Evolutionary conservation across 1,140 invertebrate species (phyloP), one percentile per base, ranked within the genome.

Genomic region (Colletes latitarsis): DNA sequence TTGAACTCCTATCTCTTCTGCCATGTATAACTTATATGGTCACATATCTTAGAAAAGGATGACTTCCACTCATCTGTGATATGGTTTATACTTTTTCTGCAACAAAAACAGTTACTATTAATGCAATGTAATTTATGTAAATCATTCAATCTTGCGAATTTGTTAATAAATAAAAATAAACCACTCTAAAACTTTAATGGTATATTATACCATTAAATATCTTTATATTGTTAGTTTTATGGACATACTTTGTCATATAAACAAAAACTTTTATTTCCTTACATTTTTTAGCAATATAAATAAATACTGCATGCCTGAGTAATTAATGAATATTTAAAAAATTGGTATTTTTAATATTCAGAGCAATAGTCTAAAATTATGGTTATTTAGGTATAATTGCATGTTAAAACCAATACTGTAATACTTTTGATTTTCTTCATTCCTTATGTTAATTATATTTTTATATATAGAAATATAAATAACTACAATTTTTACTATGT

Each of bases 31-130:
- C 57, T 30, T 66, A n/a, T 12, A 57, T 30, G 43, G 41, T n/a
- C 21, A 30, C 71, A 57, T 69, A 55, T 72, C 41, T 52, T 70
- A 43, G 58, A 67, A 57, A 43, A 52, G 49, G 63, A 81, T 83
- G 75, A 83, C 78, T 73, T 76, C 49, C 71, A 72, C 77, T 64
- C 63, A 82, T 81, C 82, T 83, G 77, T 88, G 78, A 89, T 86
- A 81, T 71, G 53, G 72, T 69, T 84, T 89, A 89, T 21, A 17
- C 46, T 8, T 78, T 88, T 81, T 82, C 88, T 89, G 85, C 66
- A 89, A 89, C 67, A 88, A 83, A 87, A 82, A 66, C 21, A 64
- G n/a, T 49, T 64, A 80, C 52, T 43, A 46, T 70, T n/a, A 58
- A 58, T 12, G n/a, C 9, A 15, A 73, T 66, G 67, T 64, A 81